These are phyloP conservation scores for Microctenopoma steveboyesi DNA, from an alignment of 2,797 vertebrate genomes.

Conservation along the genomic window DNA sequence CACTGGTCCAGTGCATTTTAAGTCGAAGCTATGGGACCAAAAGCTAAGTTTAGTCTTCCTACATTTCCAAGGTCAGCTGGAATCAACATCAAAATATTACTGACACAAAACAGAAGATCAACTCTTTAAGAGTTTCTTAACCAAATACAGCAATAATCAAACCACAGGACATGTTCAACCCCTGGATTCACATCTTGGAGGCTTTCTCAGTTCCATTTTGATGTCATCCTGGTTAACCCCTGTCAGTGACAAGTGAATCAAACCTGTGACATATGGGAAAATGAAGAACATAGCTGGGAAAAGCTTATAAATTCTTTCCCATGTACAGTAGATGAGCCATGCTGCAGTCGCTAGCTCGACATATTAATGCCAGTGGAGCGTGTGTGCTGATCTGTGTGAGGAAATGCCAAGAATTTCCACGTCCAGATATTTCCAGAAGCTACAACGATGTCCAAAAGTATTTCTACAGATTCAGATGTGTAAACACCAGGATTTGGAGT, in stretches of 20 bases:
- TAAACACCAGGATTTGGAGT: not conserved
- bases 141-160: not conserved
- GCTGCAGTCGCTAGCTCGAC: constrained; percentile 8
- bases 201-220: constrained; percentile 10
- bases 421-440: not conserved
- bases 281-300: constrained; percentile 47
- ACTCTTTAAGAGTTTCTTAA: not conserved
- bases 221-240: constrained; percentile 5
- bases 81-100: constrained; percentile 37
- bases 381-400: constrained; percentile 5
- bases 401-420: constrained; percentile 4
- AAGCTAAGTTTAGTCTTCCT: constrained; percentile 39
- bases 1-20: constrained; percentile 5
- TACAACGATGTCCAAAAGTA: not conserved
- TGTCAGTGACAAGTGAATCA: constrained; percentile 17
- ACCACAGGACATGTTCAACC: not conserved
- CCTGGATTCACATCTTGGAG: not conserved
- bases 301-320: constrained; percentile 64
- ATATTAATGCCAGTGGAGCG: constrained; percentile 1
- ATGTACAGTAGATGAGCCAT: constrained; percentile 31
- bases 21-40: constrained; percentile 44
- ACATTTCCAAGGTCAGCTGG: constrained; percentile 43
- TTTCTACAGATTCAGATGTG: not conserved
- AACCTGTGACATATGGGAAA: constrained; percentile 50
- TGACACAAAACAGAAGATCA: constrained; percentile 7